Base-by-base conservation (phyloP, 2,888 invertebrate genomes). In the Conus canariensis region DNA sequence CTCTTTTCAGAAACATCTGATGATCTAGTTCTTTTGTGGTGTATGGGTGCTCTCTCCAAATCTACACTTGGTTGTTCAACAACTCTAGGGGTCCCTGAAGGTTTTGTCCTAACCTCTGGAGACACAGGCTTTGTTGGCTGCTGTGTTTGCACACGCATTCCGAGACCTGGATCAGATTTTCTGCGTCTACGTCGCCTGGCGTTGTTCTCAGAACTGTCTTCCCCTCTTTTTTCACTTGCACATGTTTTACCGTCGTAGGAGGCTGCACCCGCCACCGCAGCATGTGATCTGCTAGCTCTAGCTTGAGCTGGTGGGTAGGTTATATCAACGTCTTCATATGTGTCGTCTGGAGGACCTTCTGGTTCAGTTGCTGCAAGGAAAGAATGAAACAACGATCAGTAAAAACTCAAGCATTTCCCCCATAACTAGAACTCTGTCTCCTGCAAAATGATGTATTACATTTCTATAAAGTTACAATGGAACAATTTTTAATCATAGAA, bases 321-420 rank as follows among this genome's bases (percentile, higher is more conserved):
- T 14, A 91, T 64, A 25, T 90, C 77, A 0, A 91, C 87, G 58
- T 89, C 89, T 91, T 91, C 91, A 56, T 91, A 91, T 7, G 91
- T 89, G 56, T 90, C 89, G 45, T 91, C 91, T 16, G 45, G 85
- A 30, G 67, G 19, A 58, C 3, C 25, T 19, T 77, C 89, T 22
- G 8, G n/a, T 56, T 85, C 74, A 59, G n/a, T 12, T 30, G 58
- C 89, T 89, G 77, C 10, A 89, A 67, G 16, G 16, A 45, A 6
- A 86, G 64, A n/a, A 9, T 58, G 19, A n/a, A 82, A 45, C 45
- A 45, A 45, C 45, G 4, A 45, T 45, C 4, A 82, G 19, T 45
- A 12, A 25, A 14, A 12, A 45, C 19, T 30, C 30, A 45, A 14
- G 64, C 16, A 64, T 64, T 14, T 16, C 10, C 10, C 7, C 5